Evolutionary conservation across 2,888 invertebrate species (phyloP).

Genomic region (Bombylius major): DNA sequence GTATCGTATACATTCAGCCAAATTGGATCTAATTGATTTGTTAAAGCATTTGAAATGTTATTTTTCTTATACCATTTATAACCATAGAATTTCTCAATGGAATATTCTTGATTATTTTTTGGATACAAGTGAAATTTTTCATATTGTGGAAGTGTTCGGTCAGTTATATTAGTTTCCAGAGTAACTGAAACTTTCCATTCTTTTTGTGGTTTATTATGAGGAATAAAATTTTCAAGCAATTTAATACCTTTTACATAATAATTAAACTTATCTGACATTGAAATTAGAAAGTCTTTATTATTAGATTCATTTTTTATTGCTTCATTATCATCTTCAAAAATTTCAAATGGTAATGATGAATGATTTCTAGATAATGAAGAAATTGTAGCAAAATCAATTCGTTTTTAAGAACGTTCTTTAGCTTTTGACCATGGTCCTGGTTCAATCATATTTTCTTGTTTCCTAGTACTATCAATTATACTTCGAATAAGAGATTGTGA

Average conservation of each 20-base stretch:
- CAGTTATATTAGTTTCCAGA: slow-evolving; percentile 24
- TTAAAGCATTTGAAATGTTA: slow-evolving; percentile 21
- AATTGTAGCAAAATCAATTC: background rate
- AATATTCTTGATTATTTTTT: slow-evolving; percentile 26
- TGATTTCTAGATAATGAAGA: background rate
- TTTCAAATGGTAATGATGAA: slow-evolving; percentile 25
- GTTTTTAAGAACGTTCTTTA: slow-evolving; percentile 9
- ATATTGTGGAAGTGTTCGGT: slow-evolving; percentile 23
- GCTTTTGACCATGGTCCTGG: slow-evolving; percentile 55
- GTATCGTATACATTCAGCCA: slow-evolving; percentile 19
- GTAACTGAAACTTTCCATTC: slow-evolving; percentile 26
- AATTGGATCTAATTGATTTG: slow-evolving; percentile 18
- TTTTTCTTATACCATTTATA: slow-evolving; percentile 23
- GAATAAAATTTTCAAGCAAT: slow-evolving; percentile 20
- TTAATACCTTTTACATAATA: slow-evolving; percentile 10
- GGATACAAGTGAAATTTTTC: slow-evolving; percentile 32
- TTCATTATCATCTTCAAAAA: slow-evolving; percentile 25
- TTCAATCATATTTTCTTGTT: slow-evolving; percentile 57
- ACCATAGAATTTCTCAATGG: slow-evolving; percentile 27
- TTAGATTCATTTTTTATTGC: background rate
- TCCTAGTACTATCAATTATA: slow-evolving; percentile 44
- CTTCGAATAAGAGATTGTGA: slow-evolving; percentile 31
- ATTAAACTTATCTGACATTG: slow-evolving; percentile 5
- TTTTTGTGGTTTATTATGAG: slow-evolving; percentile 22
- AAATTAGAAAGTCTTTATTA: slow-evolving; percentile 7